Conservation (phyloP, 2,888 invertebrate species). For the Danaus chrysippus region DNA sequence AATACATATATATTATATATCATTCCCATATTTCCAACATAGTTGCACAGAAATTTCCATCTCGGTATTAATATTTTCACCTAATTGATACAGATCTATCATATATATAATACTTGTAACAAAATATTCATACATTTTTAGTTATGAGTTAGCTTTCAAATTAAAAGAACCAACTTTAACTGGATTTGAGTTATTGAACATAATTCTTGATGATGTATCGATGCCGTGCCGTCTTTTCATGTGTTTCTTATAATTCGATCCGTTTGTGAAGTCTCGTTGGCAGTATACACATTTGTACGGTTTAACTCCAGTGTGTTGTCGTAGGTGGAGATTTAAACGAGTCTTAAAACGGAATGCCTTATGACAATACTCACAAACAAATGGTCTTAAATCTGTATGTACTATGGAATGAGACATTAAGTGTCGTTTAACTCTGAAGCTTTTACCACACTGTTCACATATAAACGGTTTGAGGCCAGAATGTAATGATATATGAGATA, state of each 20-base stretch:
- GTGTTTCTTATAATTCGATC: conserved; percentile 71
- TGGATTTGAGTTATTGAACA: conserved; percentile 39
- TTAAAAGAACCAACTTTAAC: conserved; percentile 1
- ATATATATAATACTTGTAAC: not conserved
- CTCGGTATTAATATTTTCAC: too few relatives aligned
- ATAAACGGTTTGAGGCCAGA: conserved; percentile 67
- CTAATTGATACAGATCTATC: too few relatives aligned
- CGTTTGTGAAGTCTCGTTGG: conserved; percentile 69
- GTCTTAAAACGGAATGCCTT: conserved; percentile 71
- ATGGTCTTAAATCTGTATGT: conserved; percentile 70
- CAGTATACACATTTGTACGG: conserved; percentile 67
- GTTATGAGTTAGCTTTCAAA: conserved; percentile 3
- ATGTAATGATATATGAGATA: conserved; percentile 64
- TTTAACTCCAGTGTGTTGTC: conserved; percentile 72
- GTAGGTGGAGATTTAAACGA: conserved; percentile 61
- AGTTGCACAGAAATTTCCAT: too few relatives aligned
- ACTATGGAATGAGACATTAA: conserved; percentile 72
- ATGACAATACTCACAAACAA: conserved; percentile 63
- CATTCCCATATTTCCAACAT: too few relatives aligned
- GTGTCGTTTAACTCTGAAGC: conserved; percentile 66
- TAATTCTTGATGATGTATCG: conserved; percentile 61
- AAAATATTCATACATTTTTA: not conserved
- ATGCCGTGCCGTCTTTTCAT: conserved; percentile 69
- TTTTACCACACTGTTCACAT: conserved; percentile 71
- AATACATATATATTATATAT: too few relatives aligned